phyloP scores from a whole-genome alignment of 2,888 invertebrate genomes.

The Ochropacha duplaris region DNA sequence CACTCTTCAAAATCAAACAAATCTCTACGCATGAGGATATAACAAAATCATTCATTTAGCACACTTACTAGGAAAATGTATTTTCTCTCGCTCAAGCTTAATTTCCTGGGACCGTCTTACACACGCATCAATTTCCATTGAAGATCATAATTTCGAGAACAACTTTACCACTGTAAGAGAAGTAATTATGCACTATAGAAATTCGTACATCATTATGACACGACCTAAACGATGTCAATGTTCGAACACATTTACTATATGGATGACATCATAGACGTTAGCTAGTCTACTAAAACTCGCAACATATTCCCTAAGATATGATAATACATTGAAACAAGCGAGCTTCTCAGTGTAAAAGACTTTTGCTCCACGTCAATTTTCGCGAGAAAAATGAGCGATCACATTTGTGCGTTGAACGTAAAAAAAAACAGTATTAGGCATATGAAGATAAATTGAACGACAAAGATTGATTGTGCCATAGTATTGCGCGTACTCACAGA shows the following conservation, averaged over 20 bases:
- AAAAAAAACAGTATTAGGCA: conserved; percentile 4
- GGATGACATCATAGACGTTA: neutral
- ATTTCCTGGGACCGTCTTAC: no score
- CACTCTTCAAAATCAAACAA: no score
- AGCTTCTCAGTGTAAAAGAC: neutral
- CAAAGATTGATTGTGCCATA: conserved; percentile 1
- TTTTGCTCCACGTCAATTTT: neutral
- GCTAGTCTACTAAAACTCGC: neutral
- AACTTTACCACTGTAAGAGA: no score
- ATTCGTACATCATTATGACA: neutral
- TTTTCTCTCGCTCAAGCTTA: no score
- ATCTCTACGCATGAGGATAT: no score
- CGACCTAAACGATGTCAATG: neutral
- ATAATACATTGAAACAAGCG: neutral
- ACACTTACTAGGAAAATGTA: no score
- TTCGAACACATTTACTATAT: neutral
- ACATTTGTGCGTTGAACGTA: neutral
- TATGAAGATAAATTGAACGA: conserved; percentile 4
- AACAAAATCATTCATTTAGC: no score
- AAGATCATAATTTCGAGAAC: no score
- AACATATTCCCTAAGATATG: neutral
- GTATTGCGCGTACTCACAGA: neutral
- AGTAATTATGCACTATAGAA: neutral
- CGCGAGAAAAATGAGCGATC: conserved; percentile 1
- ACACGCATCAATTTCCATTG: no score